Conservation (phyloP, 1,140 invertebrate species). For the Hycleus phaleratus region DNA sequence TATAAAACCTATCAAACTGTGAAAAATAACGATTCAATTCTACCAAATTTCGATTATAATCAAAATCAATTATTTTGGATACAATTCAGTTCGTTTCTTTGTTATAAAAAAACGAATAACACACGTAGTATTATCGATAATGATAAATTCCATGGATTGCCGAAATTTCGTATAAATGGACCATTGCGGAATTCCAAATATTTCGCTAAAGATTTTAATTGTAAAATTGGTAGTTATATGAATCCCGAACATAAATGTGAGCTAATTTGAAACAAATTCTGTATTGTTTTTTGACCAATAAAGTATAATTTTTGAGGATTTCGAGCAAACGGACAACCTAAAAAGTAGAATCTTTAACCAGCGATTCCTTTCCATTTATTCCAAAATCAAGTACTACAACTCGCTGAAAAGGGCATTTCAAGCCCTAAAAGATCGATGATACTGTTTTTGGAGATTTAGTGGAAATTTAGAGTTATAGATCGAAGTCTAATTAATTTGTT, state of each 20-base stretch:
- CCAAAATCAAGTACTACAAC: too few species aligned
- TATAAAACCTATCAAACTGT: slow-evolving; percentile 69
- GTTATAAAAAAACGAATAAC: slow-evolving; percentile 14
- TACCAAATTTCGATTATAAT: slow-evolving; percentile 44
- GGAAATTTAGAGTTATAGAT: too few species aligned
- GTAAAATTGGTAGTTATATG: slow-evolving; percentile 48
- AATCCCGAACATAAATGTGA: slow-evolving; percentile 50
- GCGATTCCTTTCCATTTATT: too few species aligned
- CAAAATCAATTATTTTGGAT: slow-evolving; percentile 55
- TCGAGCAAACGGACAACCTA: too few species aligned
- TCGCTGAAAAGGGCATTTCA: too few species aligned
- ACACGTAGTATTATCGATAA: slow-evolving; percentile 2
- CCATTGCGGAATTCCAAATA: slow-evolving; percentile 30
- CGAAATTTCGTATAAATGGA: slow-evolving; percentile 10
- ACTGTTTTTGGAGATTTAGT: too few species aligned
- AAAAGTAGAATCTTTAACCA: too few species aligned
- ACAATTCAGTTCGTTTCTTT: slow-evolving; percentile 1
- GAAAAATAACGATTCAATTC: slow-evolving; percentile 45
- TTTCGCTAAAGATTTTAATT: slow-evolving; percentile 59
- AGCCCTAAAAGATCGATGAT: too few species aligned
- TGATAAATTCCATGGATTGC: slow-evolving; percentile 2
- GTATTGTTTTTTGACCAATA: too few species aligned
- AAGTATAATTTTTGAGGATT: too few species aligned
- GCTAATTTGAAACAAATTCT: not conserved
- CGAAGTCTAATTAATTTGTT: too few species aligned